Base-by-base conservation (phyloP, 1,140 invertebrate species). In the Hyles euphorbiae region DNA sequence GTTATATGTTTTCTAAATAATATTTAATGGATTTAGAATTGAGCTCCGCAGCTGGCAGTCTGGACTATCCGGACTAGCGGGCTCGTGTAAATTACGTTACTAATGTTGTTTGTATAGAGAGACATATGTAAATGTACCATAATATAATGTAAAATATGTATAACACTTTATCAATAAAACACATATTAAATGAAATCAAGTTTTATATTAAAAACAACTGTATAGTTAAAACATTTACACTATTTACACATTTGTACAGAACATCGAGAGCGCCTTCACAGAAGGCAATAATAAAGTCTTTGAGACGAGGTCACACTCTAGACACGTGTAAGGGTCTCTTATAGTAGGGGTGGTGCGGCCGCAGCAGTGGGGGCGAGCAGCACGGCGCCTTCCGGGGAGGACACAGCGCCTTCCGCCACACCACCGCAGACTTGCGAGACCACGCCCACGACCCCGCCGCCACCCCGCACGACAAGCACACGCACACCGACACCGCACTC, bases 401-500 rank as follows among this genome's bases (percentile, higher is more conserved):
- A 77, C 78, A 86, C 32, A 63, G 87, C 75, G 66, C 82, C 61
- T 83, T 81, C 55, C 92, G 91, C 96, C 95, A 97, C 9, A 95
- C 94, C 10, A 92, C 90, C 43, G 95, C 93, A 0, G 96, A 97
- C 74, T 98, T 98, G 0, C 94, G 92, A 1, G 96, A 97, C 95
- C 96, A 96, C 44, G 97, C 96, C 96, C 96, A 98, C 81, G 96
- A 93, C 0, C 95, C 95, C 0, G 95, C 95, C 5, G 96, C 93
- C 4, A 96, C 93, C 3, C 96, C 96, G 40, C 95, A 94, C 10
- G 95, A 92, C 34, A 97, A 86, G 9, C 93, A 93, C 78, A 96
- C 91, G 70, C 96, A 93, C 50, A 96, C 92, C 64, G 95, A 83
- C n/a, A 93, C 7, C 66, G 78, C 82, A 72, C 85, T 34, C 64